Conservation (phyloP, 2,797 vertebrate species). For the Dendrocincla tyrannina region DNA sequence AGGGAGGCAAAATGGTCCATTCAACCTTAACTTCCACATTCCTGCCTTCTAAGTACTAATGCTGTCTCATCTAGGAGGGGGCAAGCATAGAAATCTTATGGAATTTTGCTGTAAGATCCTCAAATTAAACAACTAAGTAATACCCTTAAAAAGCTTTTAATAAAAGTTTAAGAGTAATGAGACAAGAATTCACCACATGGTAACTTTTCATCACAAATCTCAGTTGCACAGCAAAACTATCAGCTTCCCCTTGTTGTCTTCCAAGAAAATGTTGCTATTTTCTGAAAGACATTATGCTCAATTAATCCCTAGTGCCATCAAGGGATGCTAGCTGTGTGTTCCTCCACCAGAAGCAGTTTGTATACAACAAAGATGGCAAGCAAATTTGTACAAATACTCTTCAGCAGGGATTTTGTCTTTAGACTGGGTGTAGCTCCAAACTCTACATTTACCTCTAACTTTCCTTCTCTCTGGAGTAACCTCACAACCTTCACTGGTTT, state of each 20-base stretch:
- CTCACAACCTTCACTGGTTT: not conserved
- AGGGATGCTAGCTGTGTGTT: not conserved
- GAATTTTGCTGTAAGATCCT: not conserved
- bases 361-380: not conserved
- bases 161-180: constrained; percentile 50
- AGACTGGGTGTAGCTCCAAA: not conserved
- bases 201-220: constrained; percentile 22
- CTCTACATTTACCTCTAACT: not conserved
- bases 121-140: constrained; percentile 31
- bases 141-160: constrained; percentile 15
- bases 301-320: not conserved
- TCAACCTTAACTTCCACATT: not conserved
- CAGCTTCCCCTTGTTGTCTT: constrained; percentile 13
- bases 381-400: not conserved
- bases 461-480: not conserved
- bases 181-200: not conserved
- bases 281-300: constrained; percentile 28
- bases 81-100: not conserved
- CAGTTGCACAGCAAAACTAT: constrained; percentile 12
- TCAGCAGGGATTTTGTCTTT: not conserved
- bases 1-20: not conserved
- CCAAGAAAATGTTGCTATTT: constrained; percentile 31
- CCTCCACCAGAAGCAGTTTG: not conserved
- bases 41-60: not conserved
- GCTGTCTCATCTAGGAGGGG: not conserved